Evolutionary conservation across 1,140 invertebrate species (phyloP).

Genomic region (Brachionus plicatilis): DNA sequence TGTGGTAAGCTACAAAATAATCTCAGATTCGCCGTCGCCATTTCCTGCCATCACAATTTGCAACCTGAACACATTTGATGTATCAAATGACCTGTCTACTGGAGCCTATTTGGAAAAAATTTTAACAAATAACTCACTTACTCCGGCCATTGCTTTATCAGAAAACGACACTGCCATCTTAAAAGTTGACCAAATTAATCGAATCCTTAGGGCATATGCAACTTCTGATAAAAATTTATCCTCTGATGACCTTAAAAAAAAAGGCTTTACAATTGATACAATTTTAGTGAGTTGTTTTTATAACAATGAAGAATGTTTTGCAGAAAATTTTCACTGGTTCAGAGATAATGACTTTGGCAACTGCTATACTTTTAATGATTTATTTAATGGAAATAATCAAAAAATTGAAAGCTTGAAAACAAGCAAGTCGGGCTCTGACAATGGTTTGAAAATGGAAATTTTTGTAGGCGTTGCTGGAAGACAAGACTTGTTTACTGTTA

Average conservation of each 20-base stretch:
- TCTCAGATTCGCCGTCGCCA: not conserved
- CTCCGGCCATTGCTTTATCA: not conserved
- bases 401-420: not conserved
- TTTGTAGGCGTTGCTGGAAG: not conserved
- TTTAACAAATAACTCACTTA: not conserved
- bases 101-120: not conserved
- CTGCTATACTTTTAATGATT: constrained; percentile 19
- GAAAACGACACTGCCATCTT: not conserved
- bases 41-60: constrained; percentile 31
- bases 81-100: not conserved
- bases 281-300: constrained; percentile 24
- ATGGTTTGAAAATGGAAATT: constrained; percentile 14
- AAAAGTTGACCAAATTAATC: not conserved
- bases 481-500: constrained; percentile 13
- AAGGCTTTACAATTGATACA: not conserved
- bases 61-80: constrained; percentile 24
- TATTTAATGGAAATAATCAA: not conserved
- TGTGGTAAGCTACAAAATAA: not conserved
- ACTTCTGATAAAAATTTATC: not conserved
- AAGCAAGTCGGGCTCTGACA: not conserved
- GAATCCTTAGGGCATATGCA: not conserved
- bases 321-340: constrained; percentile 2
- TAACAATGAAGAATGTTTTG: not conserved
- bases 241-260: not conserved
- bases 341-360: not conserved